phyloP scores from a whole-genome alignment of 2,797 vertebrate species.

The Nasua narica region DNA sequence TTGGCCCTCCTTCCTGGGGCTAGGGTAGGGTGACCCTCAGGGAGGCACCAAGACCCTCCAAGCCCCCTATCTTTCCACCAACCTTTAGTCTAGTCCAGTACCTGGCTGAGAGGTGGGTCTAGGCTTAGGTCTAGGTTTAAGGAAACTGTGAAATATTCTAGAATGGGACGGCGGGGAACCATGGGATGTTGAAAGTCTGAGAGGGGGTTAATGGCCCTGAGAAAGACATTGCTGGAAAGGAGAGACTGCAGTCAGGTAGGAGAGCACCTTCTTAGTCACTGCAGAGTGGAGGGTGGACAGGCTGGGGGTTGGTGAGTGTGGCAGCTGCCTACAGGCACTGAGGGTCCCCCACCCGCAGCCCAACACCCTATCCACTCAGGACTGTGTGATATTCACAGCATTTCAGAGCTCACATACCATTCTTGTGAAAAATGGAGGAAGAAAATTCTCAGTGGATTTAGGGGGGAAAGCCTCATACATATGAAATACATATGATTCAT shows the following conservation, averaged over 20 bases:
- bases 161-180: neutral
- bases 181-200: neutral
- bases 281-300: neutral
- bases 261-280: neutral
- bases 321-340: too few species aligned
- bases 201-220: accelerated
- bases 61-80: neutral
- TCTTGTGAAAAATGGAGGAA: neutral
- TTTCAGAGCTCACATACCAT: neutral
- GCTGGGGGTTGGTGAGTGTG: accelerated
- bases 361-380: too few species aligned
- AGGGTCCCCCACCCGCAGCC: neutral
- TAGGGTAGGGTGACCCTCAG: neutral
- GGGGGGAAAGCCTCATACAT: neutral
- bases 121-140: neutral
- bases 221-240: neutral
- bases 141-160: neutral
- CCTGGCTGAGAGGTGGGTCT: neutral
- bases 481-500: neutral
- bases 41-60: neutral
- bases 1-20: neutral
- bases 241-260: neutral
- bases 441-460: neutral
- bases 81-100: neutral
- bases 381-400: neutral